phyloP scores from a whole-genome alignment of 2,888 invertebrate genomes.

The Agonopterix alstromeriana region DNA sequence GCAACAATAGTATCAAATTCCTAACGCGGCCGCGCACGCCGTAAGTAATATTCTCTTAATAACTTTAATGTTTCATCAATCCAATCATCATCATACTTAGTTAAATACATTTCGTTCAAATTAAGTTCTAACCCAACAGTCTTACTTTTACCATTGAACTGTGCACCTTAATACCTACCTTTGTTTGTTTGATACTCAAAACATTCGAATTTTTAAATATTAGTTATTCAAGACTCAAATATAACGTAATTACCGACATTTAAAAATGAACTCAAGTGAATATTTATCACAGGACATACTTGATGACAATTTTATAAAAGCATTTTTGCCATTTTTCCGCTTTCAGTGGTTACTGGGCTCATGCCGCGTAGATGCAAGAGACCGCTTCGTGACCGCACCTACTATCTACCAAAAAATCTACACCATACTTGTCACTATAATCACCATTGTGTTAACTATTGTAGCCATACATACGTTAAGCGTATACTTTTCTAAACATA shows the following conservation, averaged over 20 bases:
- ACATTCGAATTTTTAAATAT: too few species aligned
- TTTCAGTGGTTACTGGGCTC: conserved; percentile 36
- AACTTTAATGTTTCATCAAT: too few species aligned
- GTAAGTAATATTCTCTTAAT: too few species aligned
- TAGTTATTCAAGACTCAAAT: too few species aligned
- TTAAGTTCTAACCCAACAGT: too few species aligned
- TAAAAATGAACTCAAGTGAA: conserved; percentile 15
- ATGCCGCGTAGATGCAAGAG: conserved; percentile 34
- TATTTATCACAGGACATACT: conserved; percentile 42
- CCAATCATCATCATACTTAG: too few species aligned
- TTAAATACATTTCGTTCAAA: too few species aligned
- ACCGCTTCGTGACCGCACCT: conserved; percentile 35
- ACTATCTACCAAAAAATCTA: conserved; percentile 36
- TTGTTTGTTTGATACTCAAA: too few species aligned
- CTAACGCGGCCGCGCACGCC: too few species aligned
- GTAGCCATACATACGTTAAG: neutral
- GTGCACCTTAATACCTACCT: too few species aligned
- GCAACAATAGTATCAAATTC: too few species aligned
- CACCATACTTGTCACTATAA: conserved; percentile 17
- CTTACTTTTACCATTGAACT: too few species aligned
- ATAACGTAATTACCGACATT: neutral
- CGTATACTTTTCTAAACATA: neutral
- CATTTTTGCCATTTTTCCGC: conserved; percentile 24
- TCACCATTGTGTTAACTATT: neutral
- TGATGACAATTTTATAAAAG: conserved; percentile 31